These are phyloP conservation scores for Elegia similella DNA, from an alignment of 2,888 invertebrate species.

Conservation along the genomic window DNA sequence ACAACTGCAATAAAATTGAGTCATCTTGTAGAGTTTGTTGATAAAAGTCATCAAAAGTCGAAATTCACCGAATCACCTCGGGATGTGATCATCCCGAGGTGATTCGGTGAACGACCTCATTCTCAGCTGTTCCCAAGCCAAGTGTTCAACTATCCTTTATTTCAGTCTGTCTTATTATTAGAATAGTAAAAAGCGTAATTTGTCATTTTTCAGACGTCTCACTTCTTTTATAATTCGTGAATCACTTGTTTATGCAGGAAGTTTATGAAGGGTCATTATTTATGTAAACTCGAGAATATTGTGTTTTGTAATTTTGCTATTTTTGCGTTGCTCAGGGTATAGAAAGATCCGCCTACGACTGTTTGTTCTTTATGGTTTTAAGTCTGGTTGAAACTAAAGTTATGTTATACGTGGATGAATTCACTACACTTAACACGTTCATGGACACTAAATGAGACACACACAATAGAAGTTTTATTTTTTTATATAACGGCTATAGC, in stretches of 20 bases:
- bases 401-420: no score
- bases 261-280: constrained; percentile 27
- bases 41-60: constrained; percentile 20
- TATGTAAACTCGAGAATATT: constrained; percentile 14
- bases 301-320: not conserved
- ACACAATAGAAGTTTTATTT: no score
- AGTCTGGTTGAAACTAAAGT: no score
- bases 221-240: constrained; percentile 23
- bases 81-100: no score
- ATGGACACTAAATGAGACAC: no score
- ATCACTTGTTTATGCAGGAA: constrained; percentile 32
- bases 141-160: constrained; percentile 55
- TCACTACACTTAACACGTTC: no score
- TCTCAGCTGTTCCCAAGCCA: constrained; percentile 51
- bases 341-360: no score
- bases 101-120: constrained; percentile 65
- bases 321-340: not conserved
- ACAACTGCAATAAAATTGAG: not conserved
- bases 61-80: constrained; percentile 11
- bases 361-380: no score
- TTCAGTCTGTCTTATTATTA: constrained; percentile 60
- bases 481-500: no score
- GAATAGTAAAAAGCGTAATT: constrained; percentile 49
- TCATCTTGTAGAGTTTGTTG: constrained; percentile 18
- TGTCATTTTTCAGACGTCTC: constrained; percentile 40